phyloP scores from a whole-genome alignment of 1,140 invertebrate genomes.

The Lerema accius region DNA sequence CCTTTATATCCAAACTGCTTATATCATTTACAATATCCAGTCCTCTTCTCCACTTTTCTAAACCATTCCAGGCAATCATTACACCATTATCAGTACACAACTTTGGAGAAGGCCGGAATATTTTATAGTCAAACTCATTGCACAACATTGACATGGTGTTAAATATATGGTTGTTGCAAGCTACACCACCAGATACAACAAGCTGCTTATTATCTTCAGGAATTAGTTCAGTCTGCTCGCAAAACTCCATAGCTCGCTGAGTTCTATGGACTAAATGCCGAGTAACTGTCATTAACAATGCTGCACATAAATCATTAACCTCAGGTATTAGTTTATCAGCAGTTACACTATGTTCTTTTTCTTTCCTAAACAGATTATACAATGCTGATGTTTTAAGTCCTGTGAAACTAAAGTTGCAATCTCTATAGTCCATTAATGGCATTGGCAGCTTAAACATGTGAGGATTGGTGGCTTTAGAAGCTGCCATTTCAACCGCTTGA shows the following conservation, averaged over 20 bases:
- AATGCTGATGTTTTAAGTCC: slow-evolving; percentile 68
- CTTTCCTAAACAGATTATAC: slow-evolving; percentile 60
- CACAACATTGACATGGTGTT: slow-evolving; percentile 88
- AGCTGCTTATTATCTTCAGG: slow-evolving; percentile 83
- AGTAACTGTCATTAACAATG: slow-evolving; percentile 88
- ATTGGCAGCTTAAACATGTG: slow-evolving; percentile 87
- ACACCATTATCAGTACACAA: slow-evolving; percentile 98
- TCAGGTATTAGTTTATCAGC: slow-evolving; percentile 89
- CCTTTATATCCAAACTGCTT: slow-evolving; percentile 62
- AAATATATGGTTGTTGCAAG: slow-evolving; percentile 95
- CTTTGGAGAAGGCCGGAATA: slow-evolving; percentile 89
- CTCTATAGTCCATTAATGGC: slow-evolving; percentile 83
- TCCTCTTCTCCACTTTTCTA: slow-evolving; percentile 86
- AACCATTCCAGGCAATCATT: slow-evolving; percentile 99
- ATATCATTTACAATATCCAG: slow-evolving; percentile 65
- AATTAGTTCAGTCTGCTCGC: slow-evolving; percentile 85
- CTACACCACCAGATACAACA: slow-evolving; percentile 96
- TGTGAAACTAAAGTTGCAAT: slow-evolving; percentile 78
- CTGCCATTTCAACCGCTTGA: slow-evolving; percentile 91
- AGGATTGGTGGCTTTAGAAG: slow-evolving; percentile 87
- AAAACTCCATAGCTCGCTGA: slow-evolving; percentile 92
- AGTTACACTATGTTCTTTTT: slow-evolving; percentile 76
- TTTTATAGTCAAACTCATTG: slow-evolving; percentile 85
- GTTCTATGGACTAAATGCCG: slow-evolving; percentile 92
- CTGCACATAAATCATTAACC: slow-evolving; percentile 93